Conservation (phyloP, 53 echinoderm and acorn worm genomes). For the Zoroaster sp. region DNA sequence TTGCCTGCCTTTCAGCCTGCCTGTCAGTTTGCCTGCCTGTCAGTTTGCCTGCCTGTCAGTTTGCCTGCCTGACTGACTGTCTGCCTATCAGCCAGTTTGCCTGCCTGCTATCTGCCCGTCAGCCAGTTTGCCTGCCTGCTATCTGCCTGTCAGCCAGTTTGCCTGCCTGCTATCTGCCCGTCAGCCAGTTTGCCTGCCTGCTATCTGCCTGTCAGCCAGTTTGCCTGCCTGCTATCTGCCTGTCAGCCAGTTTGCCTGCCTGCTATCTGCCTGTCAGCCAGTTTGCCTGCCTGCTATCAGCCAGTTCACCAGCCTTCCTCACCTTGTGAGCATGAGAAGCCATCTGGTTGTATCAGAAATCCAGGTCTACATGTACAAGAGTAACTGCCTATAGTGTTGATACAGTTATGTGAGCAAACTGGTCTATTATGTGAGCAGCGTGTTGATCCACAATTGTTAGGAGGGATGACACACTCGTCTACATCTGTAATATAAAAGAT, state of each 20-base stretch:
- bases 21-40: not conserved
- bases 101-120: too few relatives aligned
- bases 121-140: too few relatives aligned
- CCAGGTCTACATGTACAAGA: slow-evolving; percentile 83
- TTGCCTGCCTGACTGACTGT: too few relatives aligned
- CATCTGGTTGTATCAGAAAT: slow-evolving; percentile 71
- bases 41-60: too few relatives aligned
- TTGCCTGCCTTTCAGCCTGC: too few relatives aligned
- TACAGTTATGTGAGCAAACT: slow-evolving; percentile 79
- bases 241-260: not conserved
- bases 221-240: not conserved
- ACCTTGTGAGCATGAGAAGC: slow-evolving; percentile 76
- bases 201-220: not conserved
- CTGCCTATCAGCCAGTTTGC: too few relatives aligned
- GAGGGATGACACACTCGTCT: slow-evolving; percentile 44
- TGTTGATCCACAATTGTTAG: slow-evolving; percentile 48
- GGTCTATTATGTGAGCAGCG: slow-evolving; percentile 47
- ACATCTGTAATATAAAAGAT: slow-evolving; percentile 48
- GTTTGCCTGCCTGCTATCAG: not conserved
- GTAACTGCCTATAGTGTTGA: slow-evolving; percentile 88
- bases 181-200: not conserved
- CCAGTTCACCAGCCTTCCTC: slow-evolving; percentile 7
- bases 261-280: not conserved
- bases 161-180: not conserved
- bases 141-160: not conserved